Base-by-base conservation (phyloP, 23 tunicate species). In the Halocynthia roretzi region DNA sequence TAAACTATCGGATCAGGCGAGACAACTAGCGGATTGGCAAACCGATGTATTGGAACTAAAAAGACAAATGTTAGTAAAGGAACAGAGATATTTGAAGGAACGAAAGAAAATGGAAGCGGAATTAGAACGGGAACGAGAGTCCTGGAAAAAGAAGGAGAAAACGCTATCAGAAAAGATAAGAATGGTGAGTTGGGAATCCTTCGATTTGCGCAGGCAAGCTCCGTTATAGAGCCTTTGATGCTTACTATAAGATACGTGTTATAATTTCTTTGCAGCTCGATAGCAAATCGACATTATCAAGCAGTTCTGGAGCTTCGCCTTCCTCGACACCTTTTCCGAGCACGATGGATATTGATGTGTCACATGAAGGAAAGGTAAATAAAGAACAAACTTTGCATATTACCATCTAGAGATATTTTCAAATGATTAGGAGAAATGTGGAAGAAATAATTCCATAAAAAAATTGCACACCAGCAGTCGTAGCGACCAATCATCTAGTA, bases 1-100 rank as follows among this genome's bases (percentile, higher is more conserved):
- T 53, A 74, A 74, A 74, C 55, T 74, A 21, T 15, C 56, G 10
- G 78, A 74, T n/a, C 78, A 74, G 56, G 17, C 78, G 19, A 74
- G 22, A 10, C 78, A 54, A 56, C 55, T 74, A 53, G 56, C 55
- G 10, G 78, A 74, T 18, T 74, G 55, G 78, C 62, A 74, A 54
- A 54, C 20, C 23, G 56, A 53, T 74, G 62, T 50, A 10, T 11
- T 74, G n/a, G 78, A 74, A 54, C 21, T 74, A 4, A 74, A 56
- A 56, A 53, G 56, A 22, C 78, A 54, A 74, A 19, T 74, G 15
- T 18, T 74, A 19, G 78, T 54, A 54, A 74, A 54, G 14, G 78
- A 74, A 15, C 55, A 54, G 19, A 53, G 18, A 54, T 11, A 50
- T 0, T 22, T 74, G 15, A 62, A 64, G 31, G 78, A 74, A 8